Conservation (phyloP, 1,140 invertebrate genomes). For the Psix sp. region DNA sequence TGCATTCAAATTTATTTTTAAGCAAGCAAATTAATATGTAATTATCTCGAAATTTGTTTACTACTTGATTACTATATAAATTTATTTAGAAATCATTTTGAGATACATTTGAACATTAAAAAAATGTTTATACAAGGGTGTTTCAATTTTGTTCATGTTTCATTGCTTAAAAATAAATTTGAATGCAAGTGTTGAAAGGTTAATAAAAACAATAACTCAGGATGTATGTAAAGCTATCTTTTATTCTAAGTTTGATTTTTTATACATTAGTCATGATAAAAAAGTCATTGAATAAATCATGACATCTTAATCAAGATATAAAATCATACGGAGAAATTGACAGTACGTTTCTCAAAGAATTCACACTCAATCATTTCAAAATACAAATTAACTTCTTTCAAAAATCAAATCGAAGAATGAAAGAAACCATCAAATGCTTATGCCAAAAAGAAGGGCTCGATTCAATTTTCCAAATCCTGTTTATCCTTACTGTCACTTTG, state of each 20-base stretch:
- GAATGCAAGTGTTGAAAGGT: no score
- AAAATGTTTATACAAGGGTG: no score
- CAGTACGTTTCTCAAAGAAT: not conserved
- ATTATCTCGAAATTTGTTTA: no score
- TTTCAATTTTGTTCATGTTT: no score
- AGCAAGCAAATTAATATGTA: no score
- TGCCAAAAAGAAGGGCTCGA: not conserved
- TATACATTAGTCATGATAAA: slow-evolving; percentile 22
- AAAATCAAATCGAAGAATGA: no score
- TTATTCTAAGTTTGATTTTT: slow-evolving; percentile 39
- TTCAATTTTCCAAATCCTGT: slow-evolving; percentile 66
- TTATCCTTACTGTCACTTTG: slow-evolving; percentile 72
- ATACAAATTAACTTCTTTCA: slow-evolving; percentile 1
- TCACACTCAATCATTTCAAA: not conserved
- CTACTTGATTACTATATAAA: no score
- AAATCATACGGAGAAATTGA: not conserved
- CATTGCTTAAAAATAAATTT: no score
- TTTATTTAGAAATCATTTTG: no score
- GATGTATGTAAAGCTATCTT: slow-evolving; percentile 4
- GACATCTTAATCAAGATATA: not conserved
- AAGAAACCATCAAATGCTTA: not conserved
- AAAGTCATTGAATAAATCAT: slow-evolving; percentile 10
- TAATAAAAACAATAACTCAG: no score
- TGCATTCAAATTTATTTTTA: no score
- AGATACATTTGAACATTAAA: no score